These are phyloP conservation scores for Chironomus tepperi DNA, from an alignment of 1,140 invertebrate genomes.

Conservation along the genomic window DNA sequence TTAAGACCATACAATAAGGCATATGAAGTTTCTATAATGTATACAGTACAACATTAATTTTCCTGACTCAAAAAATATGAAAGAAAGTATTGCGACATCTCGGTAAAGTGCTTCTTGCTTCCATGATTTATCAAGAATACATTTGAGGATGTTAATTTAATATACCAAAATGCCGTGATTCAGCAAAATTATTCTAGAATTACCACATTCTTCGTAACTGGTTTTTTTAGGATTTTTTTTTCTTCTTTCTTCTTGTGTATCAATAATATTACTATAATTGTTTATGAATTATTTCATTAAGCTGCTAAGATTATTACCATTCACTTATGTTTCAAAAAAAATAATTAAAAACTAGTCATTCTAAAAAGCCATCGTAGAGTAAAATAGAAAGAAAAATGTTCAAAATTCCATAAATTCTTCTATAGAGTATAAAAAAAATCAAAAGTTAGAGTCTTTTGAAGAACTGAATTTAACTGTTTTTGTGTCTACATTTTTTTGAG, in stretches of 20 bases:
- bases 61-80: slow-evolving; percentile 11
- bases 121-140: not conserved
- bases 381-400: not conserved
- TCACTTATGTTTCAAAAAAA: not conserved
- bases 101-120: too few relatives aligned
- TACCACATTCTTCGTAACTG: not conserved
- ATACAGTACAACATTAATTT: not conserved
- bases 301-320: not conserved
- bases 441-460: not conserved
- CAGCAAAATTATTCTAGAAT: not conserved
- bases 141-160: not conserved
- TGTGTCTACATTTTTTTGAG: not conserved
- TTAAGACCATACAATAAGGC: not conserved
- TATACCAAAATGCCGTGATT: slow-evolving; percentile 4
- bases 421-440: not conserved
- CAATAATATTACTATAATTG: not conserved
- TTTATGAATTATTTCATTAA: not conserved
- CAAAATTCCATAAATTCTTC: not conserved
- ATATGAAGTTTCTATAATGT: not conserved
- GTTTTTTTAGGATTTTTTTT: not conserved
- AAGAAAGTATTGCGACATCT: slow-evolving; percentile 19
- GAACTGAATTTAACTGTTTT: not conserved
- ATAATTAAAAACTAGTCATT: not conserved
- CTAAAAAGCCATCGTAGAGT: not conserved
- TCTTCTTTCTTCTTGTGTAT: not conserved